A percentile compares a stretch with the other conserved stretches of the same genome.
These are phyloP conservation scores for Calliopsis andreniformis DNA, from an alignment of 1,140 invertebrate genomes.

Conservation along the genomic window DNA sequence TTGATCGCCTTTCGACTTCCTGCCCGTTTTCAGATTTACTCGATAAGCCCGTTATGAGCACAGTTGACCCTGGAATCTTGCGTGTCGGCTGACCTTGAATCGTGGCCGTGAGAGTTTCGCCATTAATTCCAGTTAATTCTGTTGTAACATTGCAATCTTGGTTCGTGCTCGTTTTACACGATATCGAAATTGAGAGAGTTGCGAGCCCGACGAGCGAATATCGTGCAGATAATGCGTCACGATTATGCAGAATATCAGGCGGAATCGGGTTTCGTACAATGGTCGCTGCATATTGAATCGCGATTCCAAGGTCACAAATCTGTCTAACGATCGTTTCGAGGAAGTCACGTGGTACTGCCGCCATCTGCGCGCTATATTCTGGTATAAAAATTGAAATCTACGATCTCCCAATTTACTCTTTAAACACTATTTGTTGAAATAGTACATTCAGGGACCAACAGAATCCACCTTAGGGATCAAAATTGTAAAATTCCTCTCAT, in stretches of 20 bases:
- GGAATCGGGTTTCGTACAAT: neutral
- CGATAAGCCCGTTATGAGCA: too few species aligned
- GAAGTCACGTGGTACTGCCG: slow-evolving; percentile 14
- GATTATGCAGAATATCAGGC: slow-evolving; percentile 6
- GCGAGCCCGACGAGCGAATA: neutral
- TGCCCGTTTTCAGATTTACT: neutral
- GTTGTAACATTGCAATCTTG: too few species aligned
- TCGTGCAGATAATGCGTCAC: slow-evolving; percentile 23
- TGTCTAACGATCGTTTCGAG: slow-evolving; percentile 19
- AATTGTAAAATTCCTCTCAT: too few species aligned
- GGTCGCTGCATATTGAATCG: slow-evolving; percentile 3
- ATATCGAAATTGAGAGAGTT: neutral
- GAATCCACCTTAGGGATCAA: neutral
- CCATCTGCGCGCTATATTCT: neutral
- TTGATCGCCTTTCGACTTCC: too few species aligned
- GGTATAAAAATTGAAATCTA: neutral
- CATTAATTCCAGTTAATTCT: neutral
- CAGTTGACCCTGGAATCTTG: neutral
- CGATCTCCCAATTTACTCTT: neutral
- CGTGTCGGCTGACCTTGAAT: neutral
- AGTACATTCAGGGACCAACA: neutral
- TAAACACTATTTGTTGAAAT: neutral
- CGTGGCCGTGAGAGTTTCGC: neutral
- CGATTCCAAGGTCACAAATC: slow-evolving; percentile 36
- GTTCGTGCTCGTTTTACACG: neutral